These are phyloP conservation scores for Drosophila anomelani DNA, from an alignment of 2,888 invertebrate species.

Conservation along the genomic window DNA sequence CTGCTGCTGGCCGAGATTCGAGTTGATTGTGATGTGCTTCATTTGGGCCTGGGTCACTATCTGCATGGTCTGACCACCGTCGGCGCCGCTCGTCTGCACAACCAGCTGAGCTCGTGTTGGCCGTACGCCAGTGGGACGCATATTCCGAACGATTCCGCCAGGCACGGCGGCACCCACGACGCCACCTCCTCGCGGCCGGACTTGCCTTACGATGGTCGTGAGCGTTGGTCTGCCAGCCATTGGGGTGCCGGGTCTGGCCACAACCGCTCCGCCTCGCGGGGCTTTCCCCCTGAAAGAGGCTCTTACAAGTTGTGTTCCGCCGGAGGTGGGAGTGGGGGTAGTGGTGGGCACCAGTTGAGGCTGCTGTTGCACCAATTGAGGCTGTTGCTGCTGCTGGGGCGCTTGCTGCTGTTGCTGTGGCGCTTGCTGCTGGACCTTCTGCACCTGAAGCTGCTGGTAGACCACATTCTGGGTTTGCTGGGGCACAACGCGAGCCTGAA, in stretches of 20 bases:
- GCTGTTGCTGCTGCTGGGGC: conserved; percentile 41
- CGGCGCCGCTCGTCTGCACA: conserved; percentile 54
- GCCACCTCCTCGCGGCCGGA: conserved; percentile 61
- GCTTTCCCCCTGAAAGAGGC: conserved; percentile 60
- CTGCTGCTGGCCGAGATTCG: conserved; percentile 60
- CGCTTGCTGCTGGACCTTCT: conserved; percentile 55
- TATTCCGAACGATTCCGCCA: conserved; percentile 52
- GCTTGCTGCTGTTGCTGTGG: conserved; percentile 52
- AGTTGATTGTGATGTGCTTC: conserved; percentile 71
- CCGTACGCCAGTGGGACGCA: conserved; percentile 60
- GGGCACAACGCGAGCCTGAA: conserved; percentile 76
- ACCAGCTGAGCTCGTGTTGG: conserved; percentile 59
- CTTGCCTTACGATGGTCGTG: conserved; percentile 62
- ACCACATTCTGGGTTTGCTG: conserved; percentile 72
- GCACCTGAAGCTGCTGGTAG: conserved; percentile 81
- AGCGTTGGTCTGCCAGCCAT: conserved; percentile 60
- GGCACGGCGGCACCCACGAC: conserved; percentile 17
- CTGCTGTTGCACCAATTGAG: conserved; percentile 44
- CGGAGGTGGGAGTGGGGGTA: not conserved
- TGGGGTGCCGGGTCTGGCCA: conserved; percentile 53
- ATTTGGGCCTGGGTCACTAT: conserved; percentile 56
- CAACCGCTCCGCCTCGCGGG: conserved; percentile 49
- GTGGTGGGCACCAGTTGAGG: conserved; percentile 49
- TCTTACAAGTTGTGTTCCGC: conserved; percentile 61
- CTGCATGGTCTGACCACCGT: conserved; percentile 70